These are phyloP conservation scores for Parascotia fuliginaria DNA, from an alignment of 2,888 invertebrate genomes.

Conservation along the genomic window DNA sequence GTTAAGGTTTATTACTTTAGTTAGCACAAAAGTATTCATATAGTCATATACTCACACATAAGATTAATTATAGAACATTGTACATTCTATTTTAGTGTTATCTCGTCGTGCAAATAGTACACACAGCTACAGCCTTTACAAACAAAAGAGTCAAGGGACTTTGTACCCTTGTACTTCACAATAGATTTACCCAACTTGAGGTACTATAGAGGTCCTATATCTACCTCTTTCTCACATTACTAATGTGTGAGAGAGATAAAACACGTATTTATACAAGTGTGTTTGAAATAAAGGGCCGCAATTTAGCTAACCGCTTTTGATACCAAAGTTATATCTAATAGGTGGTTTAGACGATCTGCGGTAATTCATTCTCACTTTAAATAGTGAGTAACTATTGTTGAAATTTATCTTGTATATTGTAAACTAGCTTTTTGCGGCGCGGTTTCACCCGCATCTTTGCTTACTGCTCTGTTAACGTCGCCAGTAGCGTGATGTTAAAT, in stretches of 20 bases:
- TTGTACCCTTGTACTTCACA: not conserved
- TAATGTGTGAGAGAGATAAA: conserved; percentile 3
- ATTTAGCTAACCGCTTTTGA: conserved; percentile 30
- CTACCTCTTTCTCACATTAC: not conserved
- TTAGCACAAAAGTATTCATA: too few species aligned
- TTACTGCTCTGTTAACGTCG: too few species aligned
- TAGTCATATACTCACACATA: too few species aligned
- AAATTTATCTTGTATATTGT: too few species aligned
- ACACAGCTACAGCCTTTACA: not conserved
- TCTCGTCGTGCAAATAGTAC: not conserved
- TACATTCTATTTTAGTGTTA: not conserved
- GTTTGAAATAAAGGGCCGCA: conserved; percentile 18
- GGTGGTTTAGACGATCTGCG: conserved; percentile 19
- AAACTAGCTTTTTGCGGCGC: too few species aligned
- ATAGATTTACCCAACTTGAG: not conserved
- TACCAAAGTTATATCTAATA: conserved; percentile 23
- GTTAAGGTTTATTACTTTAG: too few species aligned
- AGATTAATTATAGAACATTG: not conserved
- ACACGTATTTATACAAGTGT: conserved; percentile 11
- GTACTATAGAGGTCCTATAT: not conserved
- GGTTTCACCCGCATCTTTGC: too few species aligned
- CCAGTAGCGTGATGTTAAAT: too few species aligned
- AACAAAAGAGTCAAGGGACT: conserved; percentile 7
- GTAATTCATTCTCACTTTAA: conserved; percentile 12
- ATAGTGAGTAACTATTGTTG: conserved; percentile 16